Conservation (phyloP, 2,888 invertebrate species). For the Uropetala carovei region DNA sequence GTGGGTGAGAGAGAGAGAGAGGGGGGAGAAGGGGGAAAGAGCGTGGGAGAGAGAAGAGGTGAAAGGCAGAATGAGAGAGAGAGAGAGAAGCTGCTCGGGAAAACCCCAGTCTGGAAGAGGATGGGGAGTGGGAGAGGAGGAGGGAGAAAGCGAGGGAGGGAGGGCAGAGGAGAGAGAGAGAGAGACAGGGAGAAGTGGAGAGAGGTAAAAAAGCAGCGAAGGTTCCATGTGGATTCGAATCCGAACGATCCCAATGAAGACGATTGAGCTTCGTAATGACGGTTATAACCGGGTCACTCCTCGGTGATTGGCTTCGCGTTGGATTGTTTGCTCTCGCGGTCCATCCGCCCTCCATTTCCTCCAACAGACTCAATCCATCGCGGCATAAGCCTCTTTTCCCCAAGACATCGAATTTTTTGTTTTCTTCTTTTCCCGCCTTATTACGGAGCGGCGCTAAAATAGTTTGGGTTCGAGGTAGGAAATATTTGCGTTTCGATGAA, state of each 20-base stretch:
- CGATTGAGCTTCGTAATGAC: constrained; percentile 59
- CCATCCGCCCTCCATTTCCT: neutral
- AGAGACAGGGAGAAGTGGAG: neutral
- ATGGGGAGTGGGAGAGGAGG: too few species aligned
- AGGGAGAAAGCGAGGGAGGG: too few species aligned
- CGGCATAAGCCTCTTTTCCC: neutral
- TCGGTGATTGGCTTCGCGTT: neutral
- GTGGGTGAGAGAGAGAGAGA: too few species aligned
- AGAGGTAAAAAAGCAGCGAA: neutral
- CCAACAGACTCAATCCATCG: neutral
- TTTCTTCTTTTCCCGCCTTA: neutral
- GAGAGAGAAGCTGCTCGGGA: too few species aligned
- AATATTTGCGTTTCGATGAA: neutral
- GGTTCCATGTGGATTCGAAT: constrained; percentile 22
- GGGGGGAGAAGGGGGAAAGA: too few species aligned
- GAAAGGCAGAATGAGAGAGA: too few species aligned
- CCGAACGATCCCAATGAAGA: constrained; percentile 34
- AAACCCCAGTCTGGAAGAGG: too few species aligned
- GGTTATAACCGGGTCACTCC: constrained; percentile 60
- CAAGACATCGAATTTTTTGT: neutral
- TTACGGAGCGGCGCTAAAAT: neutral
- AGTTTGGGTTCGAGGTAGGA: neutral
- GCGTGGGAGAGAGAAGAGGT: too few species aligned
- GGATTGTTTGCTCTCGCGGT: constrained; percentile 43
- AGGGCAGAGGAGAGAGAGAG: neutral